Evolutionary conservation across 2,888 invertebrate species (phyloP), one percentile per base, ranked within the genome.

Genomic region (Eubasilissa splendida): DNA sequence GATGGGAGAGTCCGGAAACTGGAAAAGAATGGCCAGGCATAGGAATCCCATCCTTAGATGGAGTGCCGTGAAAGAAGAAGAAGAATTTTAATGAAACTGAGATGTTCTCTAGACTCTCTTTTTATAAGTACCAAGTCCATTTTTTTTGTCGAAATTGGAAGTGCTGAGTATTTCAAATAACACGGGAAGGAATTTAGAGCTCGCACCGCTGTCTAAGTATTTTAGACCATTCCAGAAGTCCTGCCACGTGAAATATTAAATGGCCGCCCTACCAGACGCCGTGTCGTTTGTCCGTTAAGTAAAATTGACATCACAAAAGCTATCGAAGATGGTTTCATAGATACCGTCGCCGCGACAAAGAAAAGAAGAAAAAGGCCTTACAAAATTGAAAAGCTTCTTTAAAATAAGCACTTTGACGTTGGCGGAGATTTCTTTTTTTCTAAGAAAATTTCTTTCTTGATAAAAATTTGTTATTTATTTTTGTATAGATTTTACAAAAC

Each of bases 221-320:
- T 63, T 63, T 33, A 7, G 33, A 63, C 5, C 5, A 14, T 50
- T 42, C n/a, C 42, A 68, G 42, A 65, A 65, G 54, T 73, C 65
- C 78, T 33, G n/a, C 70, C 10, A 50, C 80, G 31, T 14, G 63
- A 78, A 79, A 68, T 79, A 79, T 76, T 75, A 79, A 79, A 81
- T 31, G 75, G 54, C 12, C 22, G n/a, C 71, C 80, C 71, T 50
- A 11, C 33, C 56, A 54, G 76, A 76, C 73, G 31, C 56, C 74
- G 31, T 66, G 50, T 58, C 77, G 65, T 71, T 71, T 75, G 76
- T 71, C 76, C 76, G 59, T 76, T 70, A 68, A 79, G 42, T 63
- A 70, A 75, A 76, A 76, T 70, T 80, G 80, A 76, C 80, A 76
- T 71, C 76, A 68, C 73, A 78, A 78, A 42, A 78, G 78, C 78